Percentiles rank a stretch among this genome's conserved stretches.
Evolutionary conservation across 92 coral and sea anemone genomes (phyloP).

Genomic region (Paramuricea clavata): DNA sequence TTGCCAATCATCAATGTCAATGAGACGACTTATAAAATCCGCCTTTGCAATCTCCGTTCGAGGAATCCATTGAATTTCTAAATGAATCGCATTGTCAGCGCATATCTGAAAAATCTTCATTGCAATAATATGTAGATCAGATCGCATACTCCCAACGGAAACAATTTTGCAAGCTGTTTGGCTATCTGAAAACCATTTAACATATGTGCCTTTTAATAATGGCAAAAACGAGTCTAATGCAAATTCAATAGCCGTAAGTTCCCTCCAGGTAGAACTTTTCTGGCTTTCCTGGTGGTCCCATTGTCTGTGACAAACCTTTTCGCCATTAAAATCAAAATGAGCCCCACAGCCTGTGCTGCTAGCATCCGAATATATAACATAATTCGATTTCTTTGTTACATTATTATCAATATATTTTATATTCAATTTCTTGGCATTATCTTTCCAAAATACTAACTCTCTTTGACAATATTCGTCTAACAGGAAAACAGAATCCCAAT

Average conservation of each 20-base stretch:
- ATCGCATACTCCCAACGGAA: conserved; percentile 69
- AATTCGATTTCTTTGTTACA: not conserved
- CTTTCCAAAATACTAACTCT: conserved; percentile 58
- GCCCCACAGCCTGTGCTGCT: conserved; percentile 69
- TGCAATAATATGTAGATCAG: conserved; percentile 43
- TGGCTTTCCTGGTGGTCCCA: conserved; percentile 44
- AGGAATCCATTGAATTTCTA: too few species aligned
- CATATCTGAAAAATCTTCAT: too few species aligned
- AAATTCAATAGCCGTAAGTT: conserved; percentile 51
- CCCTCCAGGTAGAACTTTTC: conserved; percentile 67
- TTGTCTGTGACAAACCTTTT: conserved; percentile 51
- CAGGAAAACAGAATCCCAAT: conserved; percentile 60
- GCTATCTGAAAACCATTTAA: conserved; percentile 56
- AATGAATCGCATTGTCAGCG: too few species aligned
- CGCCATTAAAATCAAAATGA: conserved; percentile 52
- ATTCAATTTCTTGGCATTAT: conserved; percentile 35
- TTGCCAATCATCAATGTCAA: conserved; percentile 76
- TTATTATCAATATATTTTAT: not conserved
- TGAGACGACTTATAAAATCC: conserved; percentile 62
- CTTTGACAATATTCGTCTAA: conserved; percentile 61
- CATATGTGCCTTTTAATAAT: not conserved
- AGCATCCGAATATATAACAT: conserved; percentile 60
- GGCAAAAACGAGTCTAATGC: conserved; percentile 55
- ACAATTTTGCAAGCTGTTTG: conserved; percentile 62
- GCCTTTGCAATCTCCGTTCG: conserved; percentile 54